Percentiles rank a stretch among this genome's conserved stretches.
phyloP scores from a whole-genome alignment of 2,113 vertebrate species.

The Indri indri region DNA sequence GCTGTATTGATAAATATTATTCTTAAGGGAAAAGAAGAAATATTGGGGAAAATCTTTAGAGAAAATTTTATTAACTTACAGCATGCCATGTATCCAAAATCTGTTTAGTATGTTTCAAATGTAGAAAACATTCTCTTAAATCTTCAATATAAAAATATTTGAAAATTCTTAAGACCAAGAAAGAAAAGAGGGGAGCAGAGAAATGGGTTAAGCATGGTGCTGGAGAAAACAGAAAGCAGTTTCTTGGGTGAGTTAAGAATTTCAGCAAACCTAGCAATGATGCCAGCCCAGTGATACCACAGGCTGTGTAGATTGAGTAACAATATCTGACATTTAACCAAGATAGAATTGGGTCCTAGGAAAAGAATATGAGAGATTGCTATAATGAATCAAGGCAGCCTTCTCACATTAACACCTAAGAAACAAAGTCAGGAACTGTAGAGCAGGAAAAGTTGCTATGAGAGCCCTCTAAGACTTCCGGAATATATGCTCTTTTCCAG shows the following conservation, averaged over 20 bases:
- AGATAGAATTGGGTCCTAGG: neutral
- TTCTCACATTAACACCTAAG: neutral
- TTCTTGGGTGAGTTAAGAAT: neutral
- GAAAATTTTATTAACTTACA: neutral
- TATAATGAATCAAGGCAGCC: neutral
- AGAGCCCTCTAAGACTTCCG: neutral
- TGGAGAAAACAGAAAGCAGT: neutral
- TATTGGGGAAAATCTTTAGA: neutral
- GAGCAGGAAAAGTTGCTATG: neutral
- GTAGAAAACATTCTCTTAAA: neutral
- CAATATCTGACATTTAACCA: neutral
- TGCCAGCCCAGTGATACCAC: neutral
- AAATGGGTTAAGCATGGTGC: neutral
- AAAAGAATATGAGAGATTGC: neutral
- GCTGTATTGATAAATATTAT: neutral
- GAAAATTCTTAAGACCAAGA: neutral
- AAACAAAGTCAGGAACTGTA: neutral
- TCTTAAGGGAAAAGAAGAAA: constrained; percentile 4
- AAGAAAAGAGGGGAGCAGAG: neutral
- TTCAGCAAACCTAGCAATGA: neutral
- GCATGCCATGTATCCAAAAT: neutral
- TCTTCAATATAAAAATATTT: neutral
- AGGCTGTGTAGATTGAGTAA: neutral
- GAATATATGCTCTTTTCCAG: neutral
- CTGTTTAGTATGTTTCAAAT: neutral